A percentile compares a stretch with the other conserved stretches of the same genome.
Conservation (phyloP, 2,888 invertebrate species). For the Coremacera marginata region DNA sequence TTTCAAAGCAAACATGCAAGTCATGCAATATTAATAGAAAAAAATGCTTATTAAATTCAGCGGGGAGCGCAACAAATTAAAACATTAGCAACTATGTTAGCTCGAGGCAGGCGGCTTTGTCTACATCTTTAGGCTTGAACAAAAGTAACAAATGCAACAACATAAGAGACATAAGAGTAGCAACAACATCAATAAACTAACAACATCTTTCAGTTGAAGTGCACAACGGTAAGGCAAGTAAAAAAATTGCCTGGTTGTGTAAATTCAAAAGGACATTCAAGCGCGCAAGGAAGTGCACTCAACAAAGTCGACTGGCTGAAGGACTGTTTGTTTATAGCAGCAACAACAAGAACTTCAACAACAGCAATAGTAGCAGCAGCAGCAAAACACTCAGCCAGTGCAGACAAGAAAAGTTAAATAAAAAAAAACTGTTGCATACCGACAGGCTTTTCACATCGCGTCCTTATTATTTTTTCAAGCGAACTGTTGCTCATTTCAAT, state of each 20-base stretch:
- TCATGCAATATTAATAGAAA: constrained; percentile 50
- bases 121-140: not conserved
- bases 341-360: not conserved
- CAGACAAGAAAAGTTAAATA: constrained; percentile 6
- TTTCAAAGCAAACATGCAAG: not conserved
- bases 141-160: not conserved
- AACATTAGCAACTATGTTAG: constrained; percentile 52
- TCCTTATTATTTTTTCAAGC: constrained; percentile 42
- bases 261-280: constrained; percentile 65
- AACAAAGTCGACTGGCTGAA: not conserved
- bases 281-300: constrained; percentile 49
- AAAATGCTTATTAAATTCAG: constrained; percentile 35
- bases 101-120: not conserved
- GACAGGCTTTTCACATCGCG: constrained; percentile 31
- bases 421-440: constrained; percentile 58
- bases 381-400: not conserved
- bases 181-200: constrained; percentile 9
- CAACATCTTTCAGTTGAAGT: not conserved
- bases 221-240: not conserved
- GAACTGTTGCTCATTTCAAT: constrained; percentile 43
- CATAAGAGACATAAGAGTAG: constrained; percentile 33
- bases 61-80: constrained; percentile 60
- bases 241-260: constrained; percentile 56
- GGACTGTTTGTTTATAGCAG: not conserved
- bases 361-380: constrained; percentile 26